phyloP scores from a whole-genome alignment of 2,888 invertebrate genomes.

The Rhyacophila evoluta region DNA sequence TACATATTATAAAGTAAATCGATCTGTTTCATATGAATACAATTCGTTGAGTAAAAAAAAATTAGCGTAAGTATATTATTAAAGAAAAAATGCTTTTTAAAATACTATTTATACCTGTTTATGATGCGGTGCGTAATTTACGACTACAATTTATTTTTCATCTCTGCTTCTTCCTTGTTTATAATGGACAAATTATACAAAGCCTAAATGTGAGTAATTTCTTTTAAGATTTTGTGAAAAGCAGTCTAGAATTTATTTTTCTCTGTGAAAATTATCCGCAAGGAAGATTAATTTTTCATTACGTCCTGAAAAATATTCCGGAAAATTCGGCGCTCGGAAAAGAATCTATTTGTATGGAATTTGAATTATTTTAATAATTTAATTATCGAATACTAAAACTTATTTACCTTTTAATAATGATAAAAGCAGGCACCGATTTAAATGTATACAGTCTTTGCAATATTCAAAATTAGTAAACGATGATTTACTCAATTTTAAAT shows the following conservation, averaged over 20 bases:
- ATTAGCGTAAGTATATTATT: too few relatives aligned
- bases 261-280: conserved; percentile 23
- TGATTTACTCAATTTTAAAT: too few relatives aligned
- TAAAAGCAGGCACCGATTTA: too few relatives aligned
- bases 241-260: conserved; percentile 30
- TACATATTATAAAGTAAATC: too few relatives aligned
- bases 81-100: too few relatives aligned
- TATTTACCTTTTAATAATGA: too few relatives aligned
- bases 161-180: conserved; percentile 31
- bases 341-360: too few relatives aligned
- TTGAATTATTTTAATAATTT: too few relatives aligned
- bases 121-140: neutral
- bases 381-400: too few relatives aligned
- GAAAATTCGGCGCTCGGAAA: neutral
- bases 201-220: conserved; percentile 39
- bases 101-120: neutral
- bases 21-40: too few relatives aligned
- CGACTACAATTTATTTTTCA: conserved; percentile 18
- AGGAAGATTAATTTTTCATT: conserved; percentile 31
- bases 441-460: too few relatives aligned
- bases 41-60: neutral
- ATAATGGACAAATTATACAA: conserved; percentile 40
- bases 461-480: too few relatives aligned
- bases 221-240: conserved; percentile 19
- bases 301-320: neutral